These are phyloP conservation scores for Intellagama lesueurii DNA, from an alignment of 2,797 vertebrate genomes.

Conservation along the genomic window DNA sequence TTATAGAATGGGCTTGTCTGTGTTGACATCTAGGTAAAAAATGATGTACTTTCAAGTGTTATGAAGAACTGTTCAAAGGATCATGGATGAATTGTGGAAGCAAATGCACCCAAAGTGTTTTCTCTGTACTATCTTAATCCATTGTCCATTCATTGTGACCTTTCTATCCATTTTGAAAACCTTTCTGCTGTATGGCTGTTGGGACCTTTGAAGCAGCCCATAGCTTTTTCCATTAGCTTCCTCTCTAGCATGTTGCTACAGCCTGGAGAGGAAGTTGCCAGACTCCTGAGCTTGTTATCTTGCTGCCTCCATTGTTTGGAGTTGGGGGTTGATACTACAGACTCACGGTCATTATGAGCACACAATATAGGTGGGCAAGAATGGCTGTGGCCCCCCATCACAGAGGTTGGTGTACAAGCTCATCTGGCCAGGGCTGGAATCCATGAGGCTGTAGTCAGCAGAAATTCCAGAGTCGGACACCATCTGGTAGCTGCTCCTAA, in stretches of 20 bases:
- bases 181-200: background rate
- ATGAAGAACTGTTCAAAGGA: background rate
- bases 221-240: background rate
- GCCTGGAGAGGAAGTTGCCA: background rate
- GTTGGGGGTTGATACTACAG: background rate
- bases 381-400: slow-evolving; percentile 75
- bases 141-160: background rate
- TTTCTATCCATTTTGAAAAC: background rate
- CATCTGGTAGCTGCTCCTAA: slow-evolving; percentile 85
- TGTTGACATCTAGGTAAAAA: background rate
- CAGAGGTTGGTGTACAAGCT: slow-evolving; percentile 80
- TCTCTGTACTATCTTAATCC: background rate
- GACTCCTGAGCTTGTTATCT: background rate
- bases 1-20: background rate
- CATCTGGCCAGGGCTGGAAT: slow-evolving; percentile 72
- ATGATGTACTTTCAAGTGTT: background rate
- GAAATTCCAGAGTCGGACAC: slow-evolving; percentile 88
- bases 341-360: slow-evolving; percentile 54
- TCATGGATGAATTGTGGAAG: too few species aligned
- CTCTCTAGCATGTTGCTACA: background rate
- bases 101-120: background rate
- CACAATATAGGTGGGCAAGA: slow-evolving; percentile 61
- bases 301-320: background rate
- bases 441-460: slow-evolving; percentile 84
- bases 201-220: background rate